Conservation (phyloP, 2,888 invertebrate genomes). For the Caenorhabditis sinica region DNA sequence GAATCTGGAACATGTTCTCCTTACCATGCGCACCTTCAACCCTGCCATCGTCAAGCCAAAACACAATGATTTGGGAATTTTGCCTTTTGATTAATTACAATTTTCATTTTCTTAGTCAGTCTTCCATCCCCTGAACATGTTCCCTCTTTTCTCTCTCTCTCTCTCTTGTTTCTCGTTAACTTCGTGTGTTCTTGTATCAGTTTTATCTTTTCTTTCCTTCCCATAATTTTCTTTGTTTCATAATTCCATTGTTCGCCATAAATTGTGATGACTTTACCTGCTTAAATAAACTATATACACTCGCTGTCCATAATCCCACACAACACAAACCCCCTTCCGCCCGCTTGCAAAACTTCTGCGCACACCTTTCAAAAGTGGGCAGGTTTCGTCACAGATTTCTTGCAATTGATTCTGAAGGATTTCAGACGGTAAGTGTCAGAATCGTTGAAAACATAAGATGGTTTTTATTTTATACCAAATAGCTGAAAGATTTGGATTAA, state of each 20-base stretch:
- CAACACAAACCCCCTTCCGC: constrained; percentile 8
- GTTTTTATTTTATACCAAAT: no score
- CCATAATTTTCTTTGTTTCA: background rate
- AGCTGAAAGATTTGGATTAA: no score
- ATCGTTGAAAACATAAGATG: background rate
- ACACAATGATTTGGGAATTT: no score
- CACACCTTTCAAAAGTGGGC: constrained; percentile 31
- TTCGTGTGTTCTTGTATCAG: background rate
- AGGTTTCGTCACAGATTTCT: constrained; percentile 28
- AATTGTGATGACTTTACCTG: background rate
- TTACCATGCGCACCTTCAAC: no score
- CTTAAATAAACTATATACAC: background rate
- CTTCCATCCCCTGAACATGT: no score
- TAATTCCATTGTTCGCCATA: no score
- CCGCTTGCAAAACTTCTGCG: constrained; percentile 27
- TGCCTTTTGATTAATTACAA: no score
- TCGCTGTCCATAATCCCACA: background rate
- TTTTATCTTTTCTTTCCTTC: background rate
- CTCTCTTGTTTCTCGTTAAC: no score
- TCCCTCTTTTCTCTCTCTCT: no score
- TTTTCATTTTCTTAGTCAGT: no score
- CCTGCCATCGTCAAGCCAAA: no score
- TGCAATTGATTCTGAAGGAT: constrained; percentile 88
- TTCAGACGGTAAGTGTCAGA: constrained; percentile 87
- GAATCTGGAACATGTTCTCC: no score